phyloP scores from a whole-genome alignment of 2,888 invertebrate species.

The Onthophagus sagittarius region DNA sequence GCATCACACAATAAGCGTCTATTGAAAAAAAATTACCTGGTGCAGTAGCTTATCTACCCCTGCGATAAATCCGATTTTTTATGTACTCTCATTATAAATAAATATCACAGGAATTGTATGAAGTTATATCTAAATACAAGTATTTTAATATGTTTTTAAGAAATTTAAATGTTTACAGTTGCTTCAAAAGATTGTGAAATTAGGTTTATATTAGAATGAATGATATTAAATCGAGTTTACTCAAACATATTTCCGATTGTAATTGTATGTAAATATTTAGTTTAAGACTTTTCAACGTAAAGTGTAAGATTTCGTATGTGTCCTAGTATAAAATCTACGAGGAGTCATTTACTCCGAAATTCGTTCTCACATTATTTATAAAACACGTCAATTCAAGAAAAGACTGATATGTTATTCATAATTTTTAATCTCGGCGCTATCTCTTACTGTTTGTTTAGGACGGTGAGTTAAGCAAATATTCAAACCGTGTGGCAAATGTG shows the following conservation, averaged over 20 bases:
- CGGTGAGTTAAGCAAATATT: conserved; percentile 15
- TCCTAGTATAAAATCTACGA: neutral
- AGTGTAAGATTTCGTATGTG: neutral
- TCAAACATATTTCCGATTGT: neutral
- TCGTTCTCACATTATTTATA: conserved; percentile 22
- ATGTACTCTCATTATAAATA: too few species aligned
- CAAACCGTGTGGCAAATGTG: conserved; percentile 9
- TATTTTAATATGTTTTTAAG: neutral
- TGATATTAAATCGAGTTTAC: neutral
- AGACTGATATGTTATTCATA: conserved; percentile 27
- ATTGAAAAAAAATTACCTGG: neutral
- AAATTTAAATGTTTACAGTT: neutral
- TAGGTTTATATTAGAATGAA: neutral
- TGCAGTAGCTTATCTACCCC: neutral
- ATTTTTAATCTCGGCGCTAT: conserved; percentile 24
- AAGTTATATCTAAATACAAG: neutral
- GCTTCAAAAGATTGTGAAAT: conserved; percentile 1
- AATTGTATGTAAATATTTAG: conserved; percentile 12
- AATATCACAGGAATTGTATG: neutral
- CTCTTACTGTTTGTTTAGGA: conserved; percentile 22
- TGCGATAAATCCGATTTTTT: neutral
- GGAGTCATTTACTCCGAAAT: conserved; percentile 1
- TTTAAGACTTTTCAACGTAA: neutral
- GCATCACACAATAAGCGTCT: neutral
- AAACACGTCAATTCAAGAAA: conserved; percentile 16